phyloP scores from a whole-genome alignment of 2,113 vertebrate genomes.

The Trematomus loennbergii region DNA sequence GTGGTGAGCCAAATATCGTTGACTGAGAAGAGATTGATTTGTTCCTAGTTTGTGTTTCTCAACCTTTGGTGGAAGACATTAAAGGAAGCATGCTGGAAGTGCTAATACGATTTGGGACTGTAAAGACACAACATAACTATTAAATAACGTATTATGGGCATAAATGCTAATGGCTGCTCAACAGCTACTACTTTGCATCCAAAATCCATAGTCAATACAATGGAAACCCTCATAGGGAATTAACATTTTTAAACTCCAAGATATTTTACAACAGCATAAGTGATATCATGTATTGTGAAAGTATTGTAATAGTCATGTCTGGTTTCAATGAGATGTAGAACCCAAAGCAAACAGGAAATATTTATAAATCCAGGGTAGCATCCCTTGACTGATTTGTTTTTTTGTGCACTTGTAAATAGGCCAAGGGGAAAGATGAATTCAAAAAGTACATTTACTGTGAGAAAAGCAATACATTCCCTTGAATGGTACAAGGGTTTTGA shows the following conservation, averaged over 20 bases:
- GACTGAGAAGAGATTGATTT: constrained; percentile 28
- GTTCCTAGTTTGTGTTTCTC: constrained; percentile 10
- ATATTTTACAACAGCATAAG: background rate
- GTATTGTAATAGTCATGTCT: constrained; percentile 20
- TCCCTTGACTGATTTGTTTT: constrained; percentile 32
- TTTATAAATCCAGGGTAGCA: constrained; percentile 26
- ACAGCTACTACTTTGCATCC: background rate
- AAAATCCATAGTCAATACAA: background rate
- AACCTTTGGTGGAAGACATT: constrained; percentile 12
- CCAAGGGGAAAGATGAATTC: constrained; percentile 53
- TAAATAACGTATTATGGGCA: background rate
- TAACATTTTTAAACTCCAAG: background rate
- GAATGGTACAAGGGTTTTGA: constrained; percentile 46
- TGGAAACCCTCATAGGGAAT: background rate
- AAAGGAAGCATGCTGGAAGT: constrained; percentile 10
- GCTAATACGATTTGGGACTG: background rate
- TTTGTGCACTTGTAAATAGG: constrained; percentile 15
- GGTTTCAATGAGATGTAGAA: constrained; percentile 11
- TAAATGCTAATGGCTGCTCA: background rate
- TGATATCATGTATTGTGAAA: constrained; percentile 6
- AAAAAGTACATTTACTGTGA: constrained; percentile 59
- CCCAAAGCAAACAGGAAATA: constrained; percentile 7
- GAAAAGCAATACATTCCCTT: constrained; percentile 62
- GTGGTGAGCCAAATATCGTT: constrained; percentile 9
- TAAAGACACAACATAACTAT: background rate